These are phyloP conservation scores for Vollenhovia emeryi DNA, from an alignment of 1,140 invertebrate species.

Conservation along the genomic window DNA sequence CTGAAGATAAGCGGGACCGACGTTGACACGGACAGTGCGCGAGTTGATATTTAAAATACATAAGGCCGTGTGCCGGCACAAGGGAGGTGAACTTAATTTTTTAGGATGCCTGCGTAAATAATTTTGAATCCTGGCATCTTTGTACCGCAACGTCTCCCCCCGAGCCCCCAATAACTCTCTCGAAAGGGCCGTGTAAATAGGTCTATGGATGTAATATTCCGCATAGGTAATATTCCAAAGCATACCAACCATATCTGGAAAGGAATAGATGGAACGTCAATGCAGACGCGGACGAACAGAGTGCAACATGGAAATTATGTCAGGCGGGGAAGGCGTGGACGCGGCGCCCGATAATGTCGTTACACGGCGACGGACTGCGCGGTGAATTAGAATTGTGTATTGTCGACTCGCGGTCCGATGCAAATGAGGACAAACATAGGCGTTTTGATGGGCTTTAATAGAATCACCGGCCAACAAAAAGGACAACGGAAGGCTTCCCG, in stretches of 20 bases:
- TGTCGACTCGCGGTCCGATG: slow-evolving; percentile 42
- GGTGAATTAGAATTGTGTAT: slow-evolving; percentile 58
- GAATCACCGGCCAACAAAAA: slow-evolving; percentile 45
- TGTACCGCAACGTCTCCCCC: neutral
- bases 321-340: neutral
- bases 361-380: slow-evolving; percentile 37
- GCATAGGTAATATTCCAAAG: slow-evolving; percentile 41
- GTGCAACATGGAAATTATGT: slow-evolving; percentile 37
- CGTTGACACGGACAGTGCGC: neutral
- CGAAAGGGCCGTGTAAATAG: neutral
- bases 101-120: slow-evolving; percentile 10
- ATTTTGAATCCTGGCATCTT: neutral
- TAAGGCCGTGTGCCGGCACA: neutral
- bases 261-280: slow-evolving; percentile 30
- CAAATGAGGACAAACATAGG: slow-evolving; percentile 61
- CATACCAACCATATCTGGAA: slow-evolving; percentile 36
- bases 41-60: slow-evolving; percentile 31
- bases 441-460: slow-evolving; percentile 50
- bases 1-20: slow-evolving; percentile 32
- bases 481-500: slow-evolving; percentile 13
- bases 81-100: neutral
- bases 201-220: neutral
- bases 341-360: slow-evolving; percentile 59
- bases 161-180: neutral
- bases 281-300: neutral